Evolutionary conservation across 2,797 vertebrate species (phyloP).

Genomic region (Forpus xanthops): DNA sequence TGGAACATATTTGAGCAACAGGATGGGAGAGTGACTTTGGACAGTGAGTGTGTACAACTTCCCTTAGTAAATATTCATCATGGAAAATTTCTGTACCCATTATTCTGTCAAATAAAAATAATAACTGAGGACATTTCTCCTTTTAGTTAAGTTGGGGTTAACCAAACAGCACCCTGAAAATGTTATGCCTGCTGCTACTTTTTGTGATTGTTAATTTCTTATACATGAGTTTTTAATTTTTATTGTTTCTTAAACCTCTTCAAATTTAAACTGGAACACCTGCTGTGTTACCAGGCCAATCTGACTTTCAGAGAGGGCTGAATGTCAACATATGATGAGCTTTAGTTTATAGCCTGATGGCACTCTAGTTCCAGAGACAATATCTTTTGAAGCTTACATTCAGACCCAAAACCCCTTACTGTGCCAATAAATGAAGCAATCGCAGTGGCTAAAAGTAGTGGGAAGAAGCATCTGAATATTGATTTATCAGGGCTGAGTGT

Average conservation of each 20-base stretch:
- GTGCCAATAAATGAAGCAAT: neutral
- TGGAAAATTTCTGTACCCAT: neutral
- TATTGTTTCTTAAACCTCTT: neutral
- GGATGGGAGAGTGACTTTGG: neutral
- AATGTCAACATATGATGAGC: neutral
- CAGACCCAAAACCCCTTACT: rapidly evolving
- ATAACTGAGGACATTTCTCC: neutral
- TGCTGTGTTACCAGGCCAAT: slow-evolving; percentile 26
- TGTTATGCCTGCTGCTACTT: neutral
- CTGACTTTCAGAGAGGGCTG: neutral
- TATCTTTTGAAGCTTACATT: neutral
- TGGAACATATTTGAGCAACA: neutral
- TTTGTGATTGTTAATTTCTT: neutral
- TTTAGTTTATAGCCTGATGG: slow-evolving; percentile 23
- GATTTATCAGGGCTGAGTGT: neutral
- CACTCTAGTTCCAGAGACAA: neutral
- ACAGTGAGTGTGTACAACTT: neutral
- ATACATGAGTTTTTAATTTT: neutral
- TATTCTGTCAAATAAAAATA: neutral
- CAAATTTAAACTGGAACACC: neutral
- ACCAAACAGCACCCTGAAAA: neutral
- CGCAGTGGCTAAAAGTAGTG: neutral
- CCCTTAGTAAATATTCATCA: neutral
- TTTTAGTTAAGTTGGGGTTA: neutral
- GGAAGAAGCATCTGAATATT: neutral